Evolutionary conservation across 2,113 vertebrate genomes (phyloP), one percentile per base, ranked within the genome.

Genomic region (Salvator merianae): DNA sequence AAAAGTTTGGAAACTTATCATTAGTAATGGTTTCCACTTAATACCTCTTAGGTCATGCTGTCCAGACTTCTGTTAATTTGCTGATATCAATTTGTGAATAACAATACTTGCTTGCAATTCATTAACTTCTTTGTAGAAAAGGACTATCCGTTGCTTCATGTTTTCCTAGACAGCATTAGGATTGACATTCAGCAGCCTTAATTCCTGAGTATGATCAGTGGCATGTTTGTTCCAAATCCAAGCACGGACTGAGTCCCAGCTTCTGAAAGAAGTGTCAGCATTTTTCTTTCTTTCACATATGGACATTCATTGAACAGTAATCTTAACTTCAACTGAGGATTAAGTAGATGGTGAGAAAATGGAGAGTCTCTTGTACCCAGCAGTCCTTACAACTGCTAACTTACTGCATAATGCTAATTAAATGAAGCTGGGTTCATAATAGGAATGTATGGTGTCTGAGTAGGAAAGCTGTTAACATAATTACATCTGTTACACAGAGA

Each of bases 331-430:
- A 93, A 95, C 83, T 92, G 92, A 94, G 88, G 93, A 96, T 95
- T 96, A 95, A 96, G 91, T 92, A 95, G 92, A 92, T 91, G 86
- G 87, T 95, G 92, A 95, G 93, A 95, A 96, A 95, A 95, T 89
- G 34, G 88, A 95, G 93, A 95, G 90, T 84, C 75, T 82, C 84
- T 93, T 91, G 84, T 91, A 95, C 88, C 79, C 94, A 95, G 89
- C 74, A 93, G 90, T 93, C 89, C 87, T 93, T 94, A 92, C 88
- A 95, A 94, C 93, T 91, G 87, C 88, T 96, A 95, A 96, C 96
- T 97, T 96, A 94, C 92, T 94, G 90, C 92, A 93, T 89, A 87
- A 95, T 94, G 91, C 90, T 94, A 95, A 96, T 95, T 96, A 96
- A 95, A 92, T 91, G 89, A 94, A 91, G 86, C 91, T 94, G 91